Percentiles rank a stretch among this genome's conserved stretches.
Evolutionary conservation across 2,797 vertebrate genomes (phyloP).

Genomic region (Peromyscus eremicus): DNA sequence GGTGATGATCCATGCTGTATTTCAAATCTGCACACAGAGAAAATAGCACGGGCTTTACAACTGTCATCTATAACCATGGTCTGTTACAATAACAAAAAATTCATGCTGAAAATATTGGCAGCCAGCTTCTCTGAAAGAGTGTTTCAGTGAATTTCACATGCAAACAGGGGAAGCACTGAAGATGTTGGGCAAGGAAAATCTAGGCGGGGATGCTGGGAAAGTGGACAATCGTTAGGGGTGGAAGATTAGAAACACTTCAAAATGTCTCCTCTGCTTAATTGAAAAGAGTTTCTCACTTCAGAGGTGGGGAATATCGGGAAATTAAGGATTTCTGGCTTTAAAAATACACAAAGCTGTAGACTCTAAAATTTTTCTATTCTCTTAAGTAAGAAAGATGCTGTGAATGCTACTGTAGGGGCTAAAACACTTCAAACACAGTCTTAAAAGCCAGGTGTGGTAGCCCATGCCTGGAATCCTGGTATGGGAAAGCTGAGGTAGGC

Average conservation of each 20-base stretch:
- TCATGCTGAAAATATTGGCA: constrained; percentile 38
- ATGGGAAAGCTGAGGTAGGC: not conserved
- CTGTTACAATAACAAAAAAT: constrained; percentile 11
- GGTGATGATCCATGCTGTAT: not conserved
- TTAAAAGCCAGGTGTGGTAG: no score
- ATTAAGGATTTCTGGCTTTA: constrained; percentile 46
- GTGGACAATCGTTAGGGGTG: not conserved
- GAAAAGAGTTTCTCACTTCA: constrained; percentile 55
- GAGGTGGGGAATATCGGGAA: constrained; percentile 21
- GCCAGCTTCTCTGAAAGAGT: constrained; percentile 18
- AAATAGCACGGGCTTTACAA: constrained; percentile 33
- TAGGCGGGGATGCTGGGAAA: constrained; percentile 34
- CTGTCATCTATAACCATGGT: not conserved
- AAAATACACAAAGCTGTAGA: constrained; percentile 50
- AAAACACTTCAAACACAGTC: constrained; percentile 4
- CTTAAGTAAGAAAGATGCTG: not conserved
- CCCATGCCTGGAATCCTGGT: not conserved
- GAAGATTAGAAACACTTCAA: constrained; percentile 33
- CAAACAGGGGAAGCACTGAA: constrained; percentile 11
- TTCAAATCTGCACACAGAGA: constrained; percentile 50
- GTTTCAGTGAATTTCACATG: constrained; percentile 22
- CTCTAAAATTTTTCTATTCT: not conserved
- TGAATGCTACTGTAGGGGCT: not conserved
- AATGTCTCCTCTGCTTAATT: constrained; percentile 21
- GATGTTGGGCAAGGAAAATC: not conserved